Percentiles rank a stretch among this genome's conserved stretches.
Evolutionary conservation across 2,888 invertebrate species (phyloP).

Genomic region (Acleris holmiana): DNA sequence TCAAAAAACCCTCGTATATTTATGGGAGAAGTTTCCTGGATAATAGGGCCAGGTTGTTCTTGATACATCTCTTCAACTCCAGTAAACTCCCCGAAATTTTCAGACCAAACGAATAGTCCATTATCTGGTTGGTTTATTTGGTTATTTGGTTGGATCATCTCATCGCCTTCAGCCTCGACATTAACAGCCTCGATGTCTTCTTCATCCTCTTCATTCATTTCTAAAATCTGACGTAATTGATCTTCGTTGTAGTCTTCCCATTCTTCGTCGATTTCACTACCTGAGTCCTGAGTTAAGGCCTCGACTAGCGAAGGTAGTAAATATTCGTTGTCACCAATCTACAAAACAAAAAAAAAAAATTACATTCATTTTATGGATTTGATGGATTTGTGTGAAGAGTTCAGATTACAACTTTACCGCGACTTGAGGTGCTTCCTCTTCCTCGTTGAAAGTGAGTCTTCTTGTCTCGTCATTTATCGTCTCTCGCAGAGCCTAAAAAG

Average conservation of each 20-base stretch:
- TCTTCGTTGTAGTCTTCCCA: slow-evolving; percentile 23
- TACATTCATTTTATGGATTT: slow-evolving; percentile 17
- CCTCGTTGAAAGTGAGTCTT: not conserved
- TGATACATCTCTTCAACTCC: slow-evolving; percentile 34
- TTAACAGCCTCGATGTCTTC: not conserved
- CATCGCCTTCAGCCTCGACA: slow-evolving; percentile 10
- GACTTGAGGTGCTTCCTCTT: not conserved
- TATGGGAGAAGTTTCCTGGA: slow-evolving; percentile 36
- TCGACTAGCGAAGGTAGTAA: slow-evolving; percentile 32
- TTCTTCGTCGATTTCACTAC: slow-evolving; percentile 33
- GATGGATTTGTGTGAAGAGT: not conserved
- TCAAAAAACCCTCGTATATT: slow-evolving; percentile 17
- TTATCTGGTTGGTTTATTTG: not conserved
- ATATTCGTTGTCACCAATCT: slow-evolving; percentile 29
- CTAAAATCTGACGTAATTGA: slow-evolving; percentile 36
- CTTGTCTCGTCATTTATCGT: too few species aligned
- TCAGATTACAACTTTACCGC: too few species aligned
- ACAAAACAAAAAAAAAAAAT: slow-evolving; percentile 6
- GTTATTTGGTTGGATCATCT: not conserved
- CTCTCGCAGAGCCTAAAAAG: too few species aligned
- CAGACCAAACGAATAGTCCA: slow-evolving; percentile 12
- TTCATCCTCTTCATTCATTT: slow-evolving; percentile 28
- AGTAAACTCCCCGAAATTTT: slow-evolving; percentile 25
- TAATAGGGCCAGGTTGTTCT: slow-evolving; percentile 35
- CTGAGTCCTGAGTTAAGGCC: slow-evolving; percentile 31